Evolutionary conservation across 2,888 invertebrate species (phyloP).

Genomic region (Tetanocera ferruginea): DNA sequence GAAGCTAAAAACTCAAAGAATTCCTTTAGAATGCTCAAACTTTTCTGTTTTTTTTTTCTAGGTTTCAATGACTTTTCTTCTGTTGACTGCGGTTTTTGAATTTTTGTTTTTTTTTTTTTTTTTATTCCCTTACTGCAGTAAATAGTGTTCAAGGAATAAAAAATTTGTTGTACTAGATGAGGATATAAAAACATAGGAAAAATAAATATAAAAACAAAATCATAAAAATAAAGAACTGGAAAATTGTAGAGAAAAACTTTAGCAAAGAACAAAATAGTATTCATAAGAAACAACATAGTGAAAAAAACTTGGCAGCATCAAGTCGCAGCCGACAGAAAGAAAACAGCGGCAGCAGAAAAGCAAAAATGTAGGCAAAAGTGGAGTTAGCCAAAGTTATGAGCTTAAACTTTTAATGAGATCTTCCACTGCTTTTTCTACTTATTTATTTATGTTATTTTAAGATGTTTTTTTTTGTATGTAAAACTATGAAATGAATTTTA

Average conservation of each 20-base stretch:
- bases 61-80: neutral
- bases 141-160: too few relatives aligned
- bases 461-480: conserved; percentile 13
- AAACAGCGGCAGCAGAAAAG: neutral
- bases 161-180: neutral
- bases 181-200: neutral
- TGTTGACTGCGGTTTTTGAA: conserved; percentile 7
- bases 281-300: neutral
- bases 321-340: neutral
- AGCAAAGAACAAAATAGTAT: neutral
- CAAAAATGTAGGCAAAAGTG: conserved; percentile 2
- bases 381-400: conserved; percentile 20
- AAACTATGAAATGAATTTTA: conserved; percentile 16
- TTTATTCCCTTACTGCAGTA: too few relatives aligned
- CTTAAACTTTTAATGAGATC: conserved; percentile 35
- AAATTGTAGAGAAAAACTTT: neutral
- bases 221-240: neutral
- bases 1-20: too few relatives aligned
- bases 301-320: neutral
- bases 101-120: neutral
- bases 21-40: too few relatives aligned
- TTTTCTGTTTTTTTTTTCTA: too few relatives aligned
- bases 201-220: neutral
- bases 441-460: conserved; percentile 12
- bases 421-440: conserved; percentile 12